These are phyloP conservation scores for Plecturocebus donacophilus DNA, from an alignment of 2,113 vertebrate genomes.

Conservation along the genomic window DNA sequence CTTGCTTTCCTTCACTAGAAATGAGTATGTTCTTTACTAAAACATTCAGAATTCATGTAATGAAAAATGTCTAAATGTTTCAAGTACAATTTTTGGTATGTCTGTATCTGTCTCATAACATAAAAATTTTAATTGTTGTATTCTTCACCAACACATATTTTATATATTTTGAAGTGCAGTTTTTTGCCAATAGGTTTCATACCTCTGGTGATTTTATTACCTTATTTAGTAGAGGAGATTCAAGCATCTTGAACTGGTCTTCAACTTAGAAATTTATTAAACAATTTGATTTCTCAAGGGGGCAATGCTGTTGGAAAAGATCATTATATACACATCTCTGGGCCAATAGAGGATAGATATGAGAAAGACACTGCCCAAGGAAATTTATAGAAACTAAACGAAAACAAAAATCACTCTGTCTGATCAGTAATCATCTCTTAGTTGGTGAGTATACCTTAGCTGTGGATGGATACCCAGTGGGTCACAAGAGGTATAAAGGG, in stretches of 20 bases:
- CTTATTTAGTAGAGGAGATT: slow-evolving; percentile 61
- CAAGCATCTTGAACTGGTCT: slow-evolving; percentile 41
- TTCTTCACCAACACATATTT: background rate
- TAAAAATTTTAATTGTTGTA: slow-evolving; percentile 9
- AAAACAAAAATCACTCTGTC: background rate
- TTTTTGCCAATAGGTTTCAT: slow-evolving; percentile 46
- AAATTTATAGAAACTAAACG: slow-evolving; percentile 25
- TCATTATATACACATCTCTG: slow-evolving; percentile 21
- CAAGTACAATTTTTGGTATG: slow-evolving; percentile 7
- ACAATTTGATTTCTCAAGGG: slow-evolving; percentile 53
- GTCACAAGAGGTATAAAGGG: background rate
- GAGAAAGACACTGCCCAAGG: background rate
- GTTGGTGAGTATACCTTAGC: background rate
- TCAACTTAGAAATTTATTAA: slow-evolving; percentile 57
- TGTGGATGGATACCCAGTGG: background rate
- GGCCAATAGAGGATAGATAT: background rate
- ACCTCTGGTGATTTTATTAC: slow-evolving; percentile 48
- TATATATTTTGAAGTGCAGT: slow-evolving; percentile 8
- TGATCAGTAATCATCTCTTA: background rate
- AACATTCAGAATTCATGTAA: slow-evolving; percentile 35
- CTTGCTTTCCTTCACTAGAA: slow-evolving; percentile 12
- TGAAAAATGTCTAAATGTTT: slow-evolving; percentile 47
- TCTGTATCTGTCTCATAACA: background rate
- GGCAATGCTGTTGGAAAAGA: slow-evolving; percentile 6
- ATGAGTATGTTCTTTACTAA: slow-evolving; percentile 36